These are phyloP conservation scores for Drosophila paulistorum DNA, from an alignment of 1,140 invertebrate genomes.

Conservation along the genomic window DNA sequence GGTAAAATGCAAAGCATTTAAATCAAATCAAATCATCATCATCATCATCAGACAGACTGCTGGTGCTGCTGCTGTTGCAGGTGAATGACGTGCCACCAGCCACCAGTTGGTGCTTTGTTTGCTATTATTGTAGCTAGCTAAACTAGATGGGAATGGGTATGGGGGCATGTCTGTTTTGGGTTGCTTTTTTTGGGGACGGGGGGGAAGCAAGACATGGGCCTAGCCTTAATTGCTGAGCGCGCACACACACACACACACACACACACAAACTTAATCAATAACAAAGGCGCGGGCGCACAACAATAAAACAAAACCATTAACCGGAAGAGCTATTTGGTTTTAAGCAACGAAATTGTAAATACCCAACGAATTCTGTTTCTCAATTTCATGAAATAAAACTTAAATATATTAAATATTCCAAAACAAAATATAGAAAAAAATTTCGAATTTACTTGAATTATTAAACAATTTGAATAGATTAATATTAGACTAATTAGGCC, in stretches of 20 bases:
- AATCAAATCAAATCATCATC: not conserved
- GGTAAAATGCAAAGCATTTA: constrained; percentile 12
- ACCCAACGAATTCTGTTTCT: too few species aligned
- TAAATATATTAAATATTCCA: too few species aligned
- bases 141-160: not conserved
- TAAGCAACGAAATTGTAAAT: not conserved
- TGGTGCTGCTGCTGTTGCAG: constrained; percentile 18
- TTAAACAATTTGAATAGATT: too few species aligned
- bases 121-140: constrained; percentile 12
- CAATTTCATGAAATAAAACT: too few species aligned
- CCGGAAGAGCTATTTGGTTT: not conserved
- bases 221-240: constrained; percentile 44
- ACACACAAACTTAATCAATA: constrained; percentile 52
- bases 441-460: too few species aligned
- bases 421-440: too few species aligned
- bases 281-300: constrained; percentile 23
- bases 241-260: constrained; percentile 2
- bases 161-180: not conserved
- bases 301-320: constrained; percentile 10
- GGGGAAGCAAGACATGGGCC: constrained; percentile 7
- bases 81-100: constrained; percentile 22
- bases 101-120: constrained; percentile 16
- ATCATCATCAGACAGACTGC: not conserved
- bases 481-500: too few species aligned
- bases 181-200: not conserved